phyloP scores from a whole-genome alignment of 2,888 invertebrate genomes.

The Sabatieria punctata region DNA sequence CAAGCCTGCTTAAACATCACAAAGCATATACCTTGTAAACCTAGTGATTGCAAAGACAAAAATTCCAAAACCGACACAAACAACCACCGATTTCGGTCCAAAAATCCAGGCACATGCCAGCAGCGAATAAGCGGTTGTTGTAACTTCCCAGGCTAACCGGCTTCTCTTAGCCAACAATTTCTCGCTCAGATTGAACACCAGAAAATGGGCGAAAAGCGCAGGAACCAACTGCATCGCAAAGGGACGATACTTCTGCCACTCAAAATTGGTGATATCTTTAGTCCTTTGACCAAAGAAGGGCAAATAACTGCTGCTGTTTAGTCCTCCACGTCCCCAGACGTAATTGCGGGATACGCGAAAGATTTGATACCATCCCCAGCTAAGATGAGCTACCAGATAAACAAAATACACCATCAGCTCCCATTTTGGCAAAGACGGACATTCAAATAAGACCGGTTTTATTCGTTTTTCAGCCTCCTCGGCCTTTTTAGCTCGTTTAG shows the following conservation, averaged over 20 bases:
- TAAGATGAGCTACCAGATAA: neutral
- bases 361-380: neutral
- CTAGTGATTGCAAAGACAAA: neutral
- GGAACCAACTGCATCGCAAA: constrained; percentile 8
- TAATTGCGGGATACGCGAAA: constrained; percentile 5
- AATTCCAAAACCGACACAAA: neutral
- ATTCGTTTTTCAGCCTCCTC: no score
- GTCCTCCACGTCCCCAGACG: no score
- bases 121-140: neutral
- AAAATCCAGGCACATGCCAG: neutral
- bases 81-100: neutral
- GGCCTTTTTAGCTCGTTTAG: no score
- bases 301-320: no score
- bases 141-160: neutral
- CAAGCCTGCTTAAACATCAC: no score
- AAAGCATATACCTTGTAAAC: no score
- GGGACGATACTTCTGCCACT: constrained; percentile 13
- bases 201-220: constrained; percentile 9
- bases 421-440: constrained; percentile 5
- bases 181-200: neutral
- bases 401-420: constrained; percentile 5
- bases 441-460: constrained; percentile 3
- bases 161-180: neutral
- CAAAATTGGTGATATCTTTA: constrained; percentile 15
- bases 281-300: no score